Percentiles rank a stretch among this genome's conserved stretches.
Evolutionary conservation across 2,888 invertebrate species (phyloP).

Genomic region (Zygogramma bicolorata): DNA sequence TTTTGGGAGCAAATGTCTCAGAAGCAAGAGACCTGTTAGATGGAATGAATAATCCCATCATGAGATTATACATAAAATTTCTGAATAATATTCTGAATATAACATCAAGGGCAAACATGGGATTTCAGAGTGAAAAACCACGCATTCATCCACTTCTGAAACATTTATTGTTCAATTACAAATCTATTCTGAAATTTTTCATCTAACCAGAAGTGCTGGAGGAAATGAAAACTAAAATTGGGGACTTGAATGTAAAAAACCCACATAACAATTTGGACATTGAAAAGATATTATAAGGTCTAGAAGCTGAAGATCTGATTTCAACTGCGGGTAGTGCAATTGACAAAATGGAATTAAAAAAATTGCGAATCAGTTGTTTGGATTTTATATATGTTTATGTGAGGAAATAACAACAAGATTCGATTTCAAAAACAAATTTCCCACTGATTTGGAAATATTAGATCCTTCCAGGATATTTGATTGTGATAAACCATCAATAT

Average conservation of each 20-base stretch:
- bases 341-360: background rate
- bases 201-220: slow-evolving; percentile 3
- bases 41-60: slow-evolving; percentile 2
- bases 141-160: slow-evolving; percentile 5
- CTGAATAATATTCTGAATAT: background rate
- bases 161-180: background rate
- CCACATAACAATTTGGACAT: slow-evolving; percentile 5
- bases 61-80: slow-evolving; percentile 4
- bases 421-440: slow-evolving; percentile 9
- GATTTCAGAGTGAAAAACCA: slow-evolving; percentile 7
- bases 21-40: background rate
- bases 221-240: background rate
- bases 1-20: background rate
- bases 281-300: background rate
- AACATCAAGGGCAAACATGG: slow-evolving; percentile 5
- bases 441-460: background rate
- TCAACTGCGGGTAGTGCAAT: background rate
- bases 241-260: background rate
- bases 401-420: background rate
- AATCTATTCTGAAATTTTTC: slow-evolving; percentile 5
- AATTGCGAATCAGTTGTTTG: background rate
- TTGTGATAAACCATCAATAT: slow-evolving; percentile 7
- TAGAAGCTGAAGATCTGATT: background rate
- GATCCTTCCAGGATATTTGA: slow-evolving; percentile 11
- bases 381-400: slow-evolving; percentile 8